Base-by-base conservation (phyloP, 1,140 invertebrate species). In the Phymorhynchus buccinoides region DNA sequence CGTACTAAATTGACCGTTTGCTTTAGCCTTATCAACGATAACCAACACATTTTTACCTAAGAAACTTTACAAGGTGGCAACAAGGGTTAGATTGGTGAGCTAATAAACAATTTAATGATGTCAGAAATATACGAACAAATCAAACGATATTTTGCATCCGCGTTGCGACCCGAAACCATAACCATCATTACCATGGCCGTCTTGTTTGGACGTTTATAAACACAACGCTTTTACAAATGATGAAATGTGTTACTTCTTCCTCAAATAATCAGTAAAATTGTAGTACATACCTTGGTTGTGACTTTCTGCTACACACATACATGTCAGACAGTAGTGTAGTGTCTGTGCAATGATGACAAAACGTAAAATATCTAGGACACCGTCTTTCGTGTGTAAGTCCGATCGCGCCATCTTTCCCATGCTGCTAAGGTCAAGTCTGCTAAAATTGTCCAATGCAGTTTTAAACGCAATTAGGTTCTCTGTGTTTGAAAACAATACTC, bases 361-460 rank as follows among this genome's bases (percentile, higher is more conserved):
- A 87, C 91, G 90, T 87, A 90, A 91, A 87, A 91, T 91, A 88
- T 91, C 90, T 88, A 88, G 89, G 88, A 91, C 91, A 89, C 87
- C 90, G 88, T 89, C 87, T 89, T 88, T 90, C 86, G 86, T 88
- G 86, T 89, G 87, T 87, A 88, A 88, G 88, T 90, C 90, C 88
- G 90, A 89, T 88, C 92, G 90, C 92, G 91, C 92, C 92, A 93
- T 93, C 90, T 90, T 91, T 88, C 80, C 86, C 85, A 87, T 87
- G 86, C 86, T 87, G 84, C 81, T 85, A 85, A 87, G 84, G 84
- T 87, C 86, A 85, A 85, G 80, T 42, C 84, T 77, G 71, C 82
- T 32, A 75, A 56, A n/a, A 41, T 73, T 56, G 4, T 82, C 66
- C 39, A 82, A 44, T 35, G 18, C 2, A 52, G 16, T 35, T 32